A percentile compares a stretch with the other conserved stretches of the same genome.
Evolutionary conservation across 2,113 vertebrate species (phyloP).

Genomic region (Nothocercus julius): DNA sequence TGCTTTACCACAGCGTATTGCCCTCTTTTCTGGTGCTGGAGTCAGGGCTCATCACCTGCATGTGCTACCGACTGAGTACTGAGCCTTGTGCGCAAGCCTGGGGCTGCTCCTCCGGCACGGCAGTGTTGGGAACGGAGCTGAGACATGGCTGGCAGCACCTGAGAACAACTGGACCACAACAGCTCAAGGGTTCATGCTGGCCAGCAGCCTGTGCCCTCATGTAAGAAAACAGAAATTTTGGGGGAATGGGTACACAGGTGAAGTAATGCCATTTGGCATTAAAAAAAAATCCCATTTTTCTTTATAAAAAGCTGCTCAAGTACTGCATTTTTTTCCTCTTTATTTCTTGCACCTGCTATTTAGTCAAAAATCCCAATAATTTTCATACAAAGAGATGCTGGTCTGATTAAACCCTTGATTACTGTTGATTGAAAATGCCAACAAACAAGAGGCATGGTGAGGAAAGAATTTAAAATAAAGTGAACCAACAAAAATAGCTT

Average conservation of each 20-base stretch:
- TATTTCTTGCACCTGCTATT: neutral
- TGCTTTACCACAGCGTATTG: neutral
- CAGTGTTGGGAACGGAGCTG: neutral
- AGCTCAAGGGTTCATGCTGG: neutral
- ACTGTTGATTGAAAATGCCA: neutral
- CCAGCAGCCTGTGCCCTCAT: neutral
- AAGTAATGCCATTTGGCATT: neutral
- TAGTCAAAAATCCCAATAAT: neutral
- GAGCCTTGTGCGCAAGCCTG: neutral
- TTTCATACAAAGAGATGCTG: neutral
- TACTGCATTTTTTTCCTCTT: neutral
- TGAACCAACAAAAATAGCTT: neutral
- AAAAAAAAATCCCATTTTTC: neutral
- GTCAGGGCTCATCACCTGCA: neutral
- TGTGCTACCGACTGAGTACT: accelerated
- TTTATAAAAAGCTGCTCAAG: neutral
- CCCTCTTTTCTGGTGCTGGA: neutral
- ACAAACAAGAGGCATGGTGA: accelerated
- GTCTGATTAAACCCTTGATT: neutral
- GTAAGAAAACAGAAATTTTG: neutral
- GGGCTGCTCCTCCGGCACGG: neutral
- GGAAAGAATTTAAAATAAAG: slow-evolving; percentile 30
- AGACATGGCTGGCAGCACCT: neutral
- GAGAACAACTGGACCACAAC: neutral
- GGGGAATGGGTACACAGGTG: accelerated